phyloP scores from a whole-genome alignment of 2,113 vertebrate genomes.

The Hyperopisus bebe region DNA sequence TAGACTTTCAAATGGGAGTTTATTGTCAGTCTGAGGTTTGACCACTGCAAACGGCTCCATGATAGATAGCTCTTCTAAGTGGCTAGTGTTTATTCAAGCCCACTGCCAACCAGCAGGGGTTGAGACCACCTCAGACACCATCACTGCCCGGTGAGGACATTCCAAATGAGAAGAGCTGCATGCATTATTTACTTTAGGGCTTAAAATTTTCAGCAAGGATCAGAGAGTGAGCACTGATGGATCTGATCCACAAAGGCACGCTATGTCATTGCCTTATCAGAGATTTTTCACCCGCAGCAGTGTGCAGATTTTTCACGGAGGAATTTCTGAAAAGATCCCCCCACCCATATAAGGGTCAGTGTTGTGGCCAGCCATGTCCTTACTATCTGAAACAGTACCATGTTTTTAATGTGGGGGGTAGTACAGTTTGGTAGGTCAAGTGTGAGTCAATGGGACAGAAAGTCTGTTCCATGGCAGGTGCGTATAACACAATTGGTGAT shows the following conservation, averaged over 20 bases:
- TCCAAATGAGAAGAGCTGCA: neutral
- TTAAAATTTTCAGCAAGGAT: neutral
- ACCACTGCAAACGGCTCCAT: slow-evolving; percentile 38
- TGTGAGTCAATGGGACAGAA: slow-evolving; percentile 57
- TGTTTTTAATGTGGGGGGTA: neutral
- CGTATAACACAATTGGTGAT: slow-evolving; percentile 47
- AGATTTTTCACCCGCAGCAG: neutral
- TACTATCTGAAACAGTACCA: neutral
- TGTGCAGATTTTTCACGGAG: neutral
- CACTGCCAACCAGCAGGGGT: neutral
- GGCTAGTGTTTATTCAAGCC: neutral
- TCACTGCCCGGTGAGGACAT: neutral
- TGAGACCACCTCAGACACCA: neutral
- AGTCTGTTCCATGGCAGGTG: slow-evolving; percentile 56
- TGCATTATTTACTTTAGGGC: neutral
- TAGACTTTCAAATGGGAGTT: slow-evolving; percentile 45
- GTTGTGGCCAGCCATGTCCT: neutral
- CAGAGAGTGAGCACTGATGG: neutral
- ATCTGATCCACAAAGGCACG: neutral
- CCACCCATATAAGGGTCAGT: neutral
- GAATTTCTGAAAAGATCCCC: neutral
- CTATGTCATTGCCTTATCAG: neutral
- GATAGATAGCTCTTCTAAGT: slow-evolving; percentile 38
- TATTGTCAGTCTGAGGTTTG: slow-evolving; percentile 23
- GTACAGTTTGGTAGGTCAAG: slow-evolving; percentile 39